phyloP scores from a whole-genome alignment of 2,113 vertebrate species.

The Pachycephala philippinensis region DNA sequence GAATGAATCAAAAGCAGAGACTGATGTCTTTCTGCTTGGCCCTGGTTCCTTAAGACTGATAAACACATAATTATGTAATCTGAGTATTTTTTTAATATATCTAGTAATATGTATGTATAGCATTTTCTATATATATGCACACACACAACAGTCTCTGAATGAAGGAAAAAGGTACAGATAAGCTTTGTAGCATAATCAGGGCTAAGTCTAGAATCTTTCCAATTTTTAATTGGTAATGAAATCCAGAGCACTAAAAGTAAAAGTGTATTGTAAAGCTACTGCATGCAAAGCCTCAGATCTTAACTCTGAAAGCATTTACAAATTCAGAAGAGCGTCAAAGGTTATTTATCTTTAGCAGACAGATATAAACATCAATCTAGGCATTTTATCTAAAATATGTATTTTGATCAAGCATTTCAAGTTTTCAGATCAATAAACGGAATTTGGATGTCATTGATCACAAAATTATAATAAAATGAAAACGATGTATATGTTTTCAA shows the following conservation, averaged over 20 bases:
- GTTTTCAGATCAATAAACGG: not conserved
- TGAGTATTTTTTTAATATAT: not conserved
- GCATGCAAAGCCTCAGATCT: not conserved
- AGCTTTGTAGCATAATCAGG: not conserved
- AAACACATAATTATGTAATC: not conserved
- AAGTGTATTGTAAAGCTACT: not conserved
- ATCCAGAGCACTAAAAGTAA: not conserved
- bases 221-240: not conserved
- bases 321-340: not conserved
- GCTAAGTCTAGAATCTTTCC: not conserved
- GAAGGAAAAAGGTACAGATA: not conserved
- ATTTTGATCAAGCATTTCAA: not conserved
- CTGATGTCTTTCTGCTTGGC: not conserved
- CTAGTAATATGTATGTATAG: not conserved
- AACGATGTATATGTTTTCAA: not conserved
- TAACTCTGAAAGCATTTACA: not conserved
- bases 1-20: not conserved
- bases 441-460: slow-evolving; percentile 9
- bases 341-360: not conserved
- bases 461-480: not conserved
- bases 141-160: not conserved
- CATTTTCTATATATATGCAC: not conserved
- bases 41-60: not conserved
- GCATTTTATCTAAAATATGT: not conserved
- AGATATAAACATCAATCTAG: not conserved